Base-by-base conservation (phyloP, 2,797 vertebrate genomes). In the Girardinus metallicus region DNA sequence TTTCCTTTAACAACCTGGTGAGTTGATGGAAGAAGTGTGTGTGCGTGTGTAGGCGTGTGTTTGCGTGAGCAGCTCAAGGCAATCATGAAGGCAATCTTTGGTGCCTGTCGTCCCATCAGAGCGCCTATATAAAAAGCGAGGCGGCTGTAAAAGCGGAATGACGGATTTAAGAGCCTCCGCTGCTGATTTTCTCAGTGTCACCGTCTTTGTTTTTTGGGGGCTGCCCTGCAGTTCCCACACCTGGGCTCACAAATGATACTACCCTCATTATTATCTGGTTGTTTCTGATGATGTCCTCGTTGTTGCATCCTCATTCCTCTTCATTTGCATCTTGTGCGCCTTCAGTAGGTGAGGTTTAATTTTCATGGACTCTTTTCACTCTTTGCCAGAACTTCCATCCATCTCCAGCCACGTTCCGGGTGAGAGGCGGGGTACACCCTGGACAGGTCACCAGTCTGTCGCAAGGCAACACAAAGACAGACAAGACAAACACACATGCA, bases 181-280 rank as follows among this genome's bases (percentile, higher is more conserved):
- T 47, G 64, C 74, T 80, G 64, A 46, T 80, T 89, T 89, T 9
- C 5, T 89, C 83, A 79, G 55, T 80, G 84, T 77, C 18, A 18
- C 84, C 86, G 83, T 88, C 74, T 90, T 91, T 87, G 83, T 41
- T 90, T 90, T 85, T 89, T 88, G 36, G 64, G 47, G 0, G 26
- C 34, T 31, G 47, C 1, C 18, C 74, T 78, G 73, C 46, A 4
- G 36, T 34, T n/a, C 49, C 8, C n/a, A 1, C 49, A 29, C 31
- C 34, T 66, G 31, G 23, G 36, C 75, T 66, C 75, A 39, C 76
- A 16, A 41, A 84, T 21, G 13, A 72, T 23, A 49, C 31, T 2
- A 31, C 18, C 1, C 11, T 31, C 72, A 23, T 80, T 51, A 77
- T 53, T 43, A 13, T 11, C 64, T 34, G 31, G 74, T 55, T 44